Base-by-base conservation (phyloP, 2,113 vertebrate genomes). In the Lota lota region DNA sequence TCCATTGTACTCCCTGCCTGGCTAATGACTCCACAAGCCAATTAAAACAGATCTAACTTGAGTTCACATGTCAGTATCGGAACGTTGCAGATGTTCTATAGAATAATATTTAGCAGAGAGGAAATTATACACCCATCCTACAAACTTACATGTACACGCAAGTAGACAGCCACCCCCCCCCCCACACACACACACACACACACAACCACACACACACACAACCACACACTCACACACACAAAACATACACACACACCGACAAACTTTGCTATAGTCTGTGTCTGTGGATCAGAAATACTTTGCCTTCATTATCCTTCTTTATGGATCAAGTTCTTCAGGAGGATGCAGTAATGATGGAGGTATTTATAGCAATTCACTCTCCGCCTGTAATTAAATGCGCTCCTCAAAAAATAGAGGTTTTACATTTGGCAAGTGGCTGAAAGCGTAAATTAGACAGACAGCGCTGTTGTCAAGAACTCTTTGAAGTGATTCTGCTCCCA, bases 291-390 rank as follows among this genome's bases (percentile, higher is more conserved):
- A 73, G 77, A 85, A 88, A 85, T 89, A 84, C 85, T 83, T 79
- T 79, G 74, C 83, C 82, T 87, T 91, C 85, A 89, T 90, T 90
- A 91, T 86, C 86, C 78, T 77, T 79, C 85, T 77, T 78, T 84
- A 80, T 86, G 84, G 84, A 89, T 87, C 81, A 81, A 86, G 85
- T 87, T 88, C 85, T 84, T 83, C 77, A 84, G 82, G 80, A 81
- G 80, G 77, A 72, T 79, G 73, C 66, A 60, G 84, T 86, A 88
- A 90, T 86, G 86, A 85, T 84, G 83, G 79, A 77, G 79, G 80
- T 91, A 89, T 90, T 89, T 90, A 88, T 89, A 88, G 83, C 79
- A 79, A n/a, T 87, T 88, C 79, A 73, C 77, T 69, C 85, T 70
- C 14, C 53, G 53, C 18, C 79, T 88, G 80, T 85, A 91, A 91